Evolutionary conservation across 2,797 vertebrate genomes (phyloP), one percentile per base, ranked within the genome.

Genomic region (Babyrousa celebensis): DNA sequence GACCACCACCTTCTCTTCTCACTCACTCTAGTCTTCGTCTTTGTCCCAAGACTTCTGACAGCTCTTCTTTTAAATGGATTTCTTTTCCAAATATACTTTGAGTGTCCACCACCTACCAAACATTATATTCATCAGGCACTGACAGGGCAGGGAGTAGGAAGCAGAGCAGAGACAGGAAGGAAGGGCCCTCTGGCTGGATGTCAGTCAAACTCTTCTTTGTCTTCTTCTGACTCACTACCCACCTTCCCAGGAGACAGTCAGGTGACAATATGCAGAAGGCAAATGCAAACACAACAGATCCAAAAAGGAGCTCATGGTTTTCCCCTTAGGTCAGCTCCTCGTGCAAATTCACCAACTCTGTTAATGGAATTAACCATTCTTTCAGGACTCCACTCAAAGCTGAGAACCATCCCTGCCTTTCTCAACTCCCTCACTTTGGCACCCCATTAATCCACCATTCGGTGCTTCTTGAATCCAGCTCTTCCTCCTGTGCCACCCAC

Each of bases 31-130:
- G 40, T 71, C 67, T 58, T 63, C 8, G 29, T 20, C 36, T 29
- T 91, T 80, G 54, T 23, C 17, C 54, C 79, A n/a, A 63, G 91
- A 78, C 12, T 96, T 91, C 62, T 72, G 23, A 77, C 25, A 95
- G 27, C 27, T 68, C n/a, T 90, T 91, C 25, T 89, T 94, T 75
- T 77, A 84, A 58, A 43, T 62, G n/a, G 29, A 36, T 56, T 91
- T 79, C 29, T 79, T 80, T 89, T 52, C 43, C 86, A 95, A 71
- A 79, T 1, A 32, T 80, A 75, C 63, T 84, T 87, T 95, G 65
- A 79, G 36, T 79, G 16, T 63, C 32, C 52, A 60, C n/a, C 68
- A 77, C 12, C 67, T 21, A 32, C 23, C 71, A 83, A 89, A 40
- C 32, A 27, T 48, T 36, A 6, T 65, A 60, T 72, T 91, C 83